Evolutionary conservation across 1,140 invertebrate species (phyloP).

Genomic region (Eueides isabella): DNA sequence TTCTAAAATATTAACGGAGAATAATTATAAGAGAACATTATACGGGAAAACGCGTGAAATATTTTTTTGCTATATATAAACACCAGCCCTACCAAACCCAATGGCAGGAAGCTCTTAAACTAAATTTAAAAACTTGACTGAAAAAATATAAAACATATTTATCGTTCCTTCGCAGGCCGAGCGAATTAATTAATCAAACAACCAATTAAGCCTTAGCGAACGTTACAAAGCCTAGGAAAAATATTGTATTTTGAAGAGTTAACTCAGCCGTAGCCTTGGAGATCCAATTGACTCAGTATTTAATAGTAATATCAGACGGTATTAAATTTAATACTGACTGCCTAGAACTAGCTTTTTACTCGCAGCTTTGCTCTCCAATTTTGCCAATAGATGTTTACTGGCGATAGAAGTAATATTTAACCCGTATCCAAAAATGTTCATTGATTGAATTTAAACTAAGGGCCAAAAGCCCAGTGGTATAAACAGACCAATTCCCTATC

Average conservation of each 20-base stretch:
- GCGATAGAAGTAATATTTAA: too few relatives aligned
- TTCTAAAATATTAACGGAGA: too few relatives aligned
- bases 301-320: neutral
- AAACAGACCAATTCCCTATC: too few relatives aligned
- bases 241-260: constrained; percentile 8
- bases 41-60: too few relatives aligned
- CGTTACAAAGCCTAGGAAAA: neutral
- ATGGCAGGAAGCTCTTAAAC: neutral
- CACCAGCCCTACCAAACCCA: neutral
- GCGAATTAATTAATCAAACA: constrained; percentile 1
- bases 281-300: neutral
- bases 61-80: too few relatives aligned
- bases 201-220: constrained; percentile 9
- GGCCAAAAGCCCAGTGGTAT: too few relatives aligned
- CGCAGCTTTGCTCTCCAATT: too few relatives aligned
- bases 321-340: neutral
- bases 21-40: too few relatives aligned
- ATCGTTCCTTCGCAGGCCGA: neutral
- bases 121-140: neutral
- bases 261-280: neutral
- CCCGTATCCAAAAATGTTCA: too few relatives aligned
- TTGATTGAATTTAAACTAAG: too few relatives aligned
- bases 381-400: too few relatives aligned
- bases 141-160: neutral
- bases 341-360: too few relatives aligned